Evolutionary conservation across 2,888 invertebrate species (phyloP).

Genomic region (Polymixis lichenea): DNA sequence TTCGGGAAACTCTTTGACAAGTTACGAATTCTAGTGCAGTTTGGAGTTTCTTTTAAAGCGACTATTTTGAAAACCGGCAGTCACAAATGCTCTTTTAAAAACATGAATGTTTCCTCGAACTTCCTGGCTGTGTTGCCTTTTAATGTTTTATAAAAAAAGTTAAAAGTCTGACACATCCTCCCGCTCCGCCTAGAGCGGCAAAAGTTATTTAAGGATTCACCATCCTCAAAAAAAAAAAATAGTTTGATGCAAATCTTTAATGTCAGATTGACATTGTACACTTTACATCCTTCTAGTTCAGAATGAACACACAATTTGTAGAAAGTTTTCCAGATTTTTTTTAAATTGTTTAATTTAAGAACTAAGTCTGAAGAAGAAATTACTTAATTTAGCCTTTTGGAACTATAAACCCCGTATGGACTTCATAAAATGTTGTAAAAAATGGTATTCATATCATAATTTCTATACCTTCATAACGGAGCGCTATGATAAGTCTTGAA

Average conservation of each 20-base stretch:
- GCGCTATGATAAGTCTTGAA: constrained; percentile 6
- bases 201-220: no score
- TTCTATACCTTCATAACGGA: background rate
- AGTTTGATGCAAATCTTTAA: constrained; percentile 19
- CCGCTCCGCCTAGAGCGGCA: no score
- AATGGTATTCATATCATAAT: background rate
- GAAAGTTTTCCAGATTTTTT: background rate
- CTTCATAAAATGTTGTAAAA: constrained; percentile 10
- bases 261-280: background rate
- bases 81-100: constrained; percentile 31
- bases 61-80: background rate
- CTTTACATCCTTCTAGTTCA: background rate
- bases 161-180: no score
- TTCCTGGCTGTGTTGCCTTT: background rate
- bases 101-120: constrained; percentile 13
- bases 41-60: constrained; percentile 24
- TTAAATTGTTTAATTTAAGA: background rate
- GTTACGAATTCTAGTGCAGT: constrained; percentile 17
- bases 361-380: background rate
- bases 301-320: background rate
- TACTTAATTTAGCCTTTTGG: background rate
- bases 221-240: no score
- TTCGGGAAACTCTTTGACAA: constrained; percentile 12
- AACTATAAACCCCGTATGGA: no score
- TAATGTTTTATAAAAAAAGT: constrained; percentile 18